These are phyloP conservation scores for Rousettus madagascariensis DNA, from an alignment of 2,797 vertebrate genomes.

Conservation along the genomic window DNA sequence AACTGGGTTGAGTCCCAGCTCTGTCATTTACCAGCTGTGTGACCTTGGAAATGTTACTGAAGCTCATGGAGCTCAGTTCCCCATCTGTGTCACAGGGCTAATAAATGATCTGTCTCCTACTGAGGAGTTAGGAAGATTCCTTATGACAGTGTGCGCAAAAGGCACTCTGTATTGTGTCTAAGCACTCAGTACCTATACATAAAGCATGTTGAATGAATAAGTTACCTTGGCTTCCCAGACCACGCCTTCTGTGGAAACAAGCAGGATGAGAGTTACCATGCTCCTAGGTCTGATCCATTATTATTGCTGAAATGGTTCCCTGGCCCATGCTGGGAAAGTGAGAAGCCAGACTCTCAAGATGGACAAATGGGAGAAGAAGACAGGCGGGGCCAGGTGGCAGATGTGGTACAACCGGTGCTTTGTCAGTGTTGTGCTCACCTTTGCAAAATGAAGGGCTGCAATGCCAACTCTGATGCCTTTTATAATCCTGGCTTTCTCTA, in stretches of 20 bases:
- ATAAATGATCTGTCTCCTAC: not conserved
- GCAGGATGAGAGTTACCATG: not conserved
- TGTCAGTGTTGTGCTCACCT: not conserved
- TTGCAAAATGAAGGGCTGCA: not conserved
- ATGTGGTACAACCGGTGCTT: not conserved
- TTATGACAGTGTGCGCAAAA: not conserved
- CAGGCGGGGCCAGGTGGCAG: not conserved
- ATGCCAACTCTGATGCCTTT: not conserved
- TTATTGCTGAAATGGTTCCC: not conserved
- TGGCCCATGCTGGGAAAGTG: not conserved
- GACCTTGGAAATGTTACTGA: not conserved
- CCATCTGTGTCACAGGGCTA: not conserved
- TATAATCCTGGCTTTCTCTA: not conserved
- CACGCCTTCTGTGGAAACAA: not conserved
- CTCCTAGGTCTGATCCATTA: not conserved
- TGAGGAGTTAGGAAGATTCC: not conserved
- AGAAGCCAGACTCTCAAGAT: not conserved
- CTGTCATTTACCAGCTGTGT: not conserved
- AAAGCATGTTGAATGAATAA: not conserved
- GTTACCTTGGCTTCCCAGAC: not conserved
- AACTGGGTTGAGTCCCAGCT: not conserved
- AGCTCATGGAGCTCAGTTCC: not conserved
- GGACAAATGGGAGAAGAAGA: not conserved
- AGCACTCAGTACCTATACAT: accelerated
- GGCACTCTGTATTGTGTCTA: not conserved